These are phyloP conservation scores for Nannobrachium achirus DNA, from an alignment of 2,113 vertebrate species.

Conservation along the genomic window DNA sequence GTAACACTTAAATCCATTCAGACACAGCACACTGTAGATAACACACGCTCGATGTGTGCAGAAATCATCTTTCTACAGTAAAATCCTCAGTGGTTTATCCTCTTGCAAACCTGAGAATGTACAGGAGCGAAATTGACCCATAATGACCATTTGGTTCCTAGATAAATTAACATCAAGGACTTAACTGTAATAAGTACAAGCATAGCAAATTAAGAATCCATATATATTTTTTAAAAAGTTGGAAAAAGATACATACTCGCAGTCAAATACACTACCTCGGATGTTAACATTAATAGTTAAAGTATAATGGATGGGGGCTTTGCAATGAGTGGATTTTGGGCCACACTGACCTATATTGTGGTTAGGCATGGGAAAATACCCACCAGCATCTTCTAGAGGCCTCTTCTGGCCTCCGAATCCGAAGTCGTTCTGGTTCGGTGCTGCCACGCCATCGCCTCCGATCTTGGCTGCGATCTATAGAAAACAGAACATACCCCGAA, in stretches of 20 bases:
- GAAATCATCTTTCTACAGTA: too few relatives aligned
- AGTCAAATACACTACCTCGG: conserved; percentile 13
- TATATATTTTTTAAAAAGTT: too few relatives aligned
- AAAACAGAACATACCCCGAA: conserved; percentile 14
- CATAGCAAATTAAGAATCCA: too few relatives aligned
- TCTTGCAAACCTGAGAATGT: too few relatives aligned
- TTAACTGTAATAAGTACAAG: too few relatives aligned
- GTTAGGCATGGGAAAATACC: conserved; percentile 83
- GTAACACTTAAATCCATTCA: too few relatives aligned
- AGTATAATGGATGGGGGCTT: conserved; percentile 53
- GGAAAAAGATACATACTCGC: conserved; percentile 1
- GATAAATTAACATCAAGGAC: too few relatives aligned
- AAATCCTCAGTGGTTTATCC: too few relatives aligned
- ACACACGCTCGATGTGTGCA: too few relatives aligned
- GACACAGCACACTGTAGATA: too few relatives aligned
- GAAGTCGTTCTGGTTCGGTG: conserved; percentile 90
- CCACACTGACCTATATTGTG: conserved; percentile 77
- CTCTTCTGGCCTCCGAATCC: conserved; percentile 97
- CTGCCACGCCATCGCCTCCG: conserved; percentile 89
- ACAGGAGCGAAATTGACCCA: too few relatives aligned
- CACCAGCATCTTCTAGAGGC: conserved; percentile 98
- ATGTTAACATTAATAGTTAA: conserved; percentile 49
- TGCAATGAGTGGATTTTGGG: conserved; percentile 61
- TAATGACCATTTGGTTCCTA: too few relatives aligned
- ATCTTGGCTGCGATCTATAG: conserved; percentile 98